A percentile compares a stretch with the other conserved stretches of the same genome.
Conservation (phyloP, 2,888 invertebrate genomes). For the Salticus scenicus region DNA sequence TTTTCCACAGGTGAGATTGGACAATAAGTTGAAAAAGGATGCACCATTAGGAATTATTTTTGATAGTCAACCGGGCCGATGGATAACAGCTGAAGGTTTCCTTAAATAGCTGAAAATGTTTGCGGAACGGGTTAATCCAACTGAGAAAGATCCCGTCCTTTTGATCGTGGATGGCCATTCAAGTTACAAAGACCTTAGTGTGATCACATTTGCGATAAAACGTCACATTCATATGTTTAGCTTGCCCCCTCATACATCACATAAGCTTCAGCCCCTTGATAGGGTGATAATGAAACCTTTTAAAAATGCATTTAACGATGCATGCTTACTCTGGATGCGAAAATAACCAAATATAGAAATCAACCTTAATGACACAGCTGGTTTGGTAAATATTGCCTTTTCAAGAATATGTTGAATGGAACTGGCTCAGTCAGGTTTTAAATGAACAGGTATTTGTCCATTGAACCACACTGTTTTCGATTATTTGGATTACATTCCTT, state of each 20-base stretch:
- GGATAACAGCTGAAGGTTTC: constrained; percentile 4
- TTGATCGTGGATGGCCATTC: too few relatives aligned
- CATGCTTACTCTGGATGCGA: neutral
- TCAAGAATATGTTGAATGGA: constrained; percentile 3
- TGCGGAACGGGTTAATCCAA: neutral
- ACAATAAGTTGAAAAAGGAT: too few relatives aligned
- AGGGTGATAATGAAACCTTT: neutral
- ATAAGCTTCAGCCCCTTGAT: constrained; percentile 3
- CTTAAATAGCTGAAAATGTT: neutral
- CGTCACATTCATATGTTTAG: neutral
- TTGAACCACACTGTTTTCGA: neutral
- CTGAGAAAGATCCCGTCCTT: neutral
- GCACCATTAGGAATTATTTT: too few relatives aligned
- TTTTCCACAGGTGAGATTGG: neutral
- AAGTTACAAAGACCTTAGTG: neutral
- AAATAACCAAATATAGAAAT: neutral
- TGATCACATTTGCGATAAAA: neutral
- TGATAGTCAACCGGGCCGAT: neutral
- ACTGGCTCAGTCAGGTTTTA: neutral
- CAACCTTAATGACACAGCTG: neutral
- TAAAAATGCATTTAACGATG: too few relatives aligned
- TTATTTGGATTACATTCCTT: constrained; percentile 3
- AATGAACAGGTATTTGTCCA: neutral
- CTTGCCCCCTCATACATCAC: neutral
- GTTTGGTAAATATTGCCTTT: neutral